Evolutionary conservation across 2,888 invertebrate genomes (phyloP).

Genomic region (Standfussiana lucernea): DNA sequence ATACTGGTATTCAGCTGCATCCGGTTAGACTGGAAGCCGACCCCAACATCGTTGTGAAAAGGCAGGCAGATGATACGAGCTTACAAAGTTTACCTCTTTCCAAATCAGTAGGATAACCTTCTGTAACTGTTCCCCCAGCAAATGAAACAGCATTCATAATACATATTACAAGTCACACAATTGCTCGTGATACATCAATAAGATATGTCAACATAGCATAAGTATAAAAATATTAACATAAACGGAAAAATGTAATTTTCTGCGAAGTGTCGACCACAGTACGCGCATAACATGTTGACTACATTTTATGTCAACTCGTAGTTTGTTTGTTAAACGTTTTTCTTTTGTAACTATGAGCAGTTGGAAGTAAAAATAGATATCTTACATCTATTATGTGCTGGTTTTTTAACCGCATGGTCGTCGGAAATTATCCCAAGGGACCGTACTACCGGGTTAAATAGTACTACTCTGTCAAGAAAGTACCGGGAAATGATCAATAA

Average conservation of each 20-base stretch:
- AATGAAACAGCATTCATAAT: neutral
- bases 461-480: too few relatives aligned
- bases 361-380: neutral
- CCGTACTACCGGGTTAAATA: too few relatives aligned
- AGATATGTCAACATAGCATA: constrained; percentile 14
- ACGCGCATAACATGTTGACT: constrained; percentile 2
- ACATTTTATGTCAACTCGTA: constrained; percentile 10
- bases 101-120: too few relatives aligned
- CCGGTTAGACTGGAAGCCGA: too few relatives aligned
- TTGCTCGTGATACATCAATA: constrained; percentile 36
- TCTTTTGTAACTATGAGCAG: neutral
- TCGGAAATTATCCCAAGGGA: too few relatives aligned
- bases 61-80: too few relatives aligned
- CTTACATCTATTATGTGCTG: too few relatives aligned
- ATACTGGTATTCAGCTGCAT: too few relatives aligned
- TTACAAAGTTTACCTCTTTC: too few relatives aligned
- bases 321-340: constrained; percentile 19
- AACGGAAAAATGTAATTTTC: constrained; percentile 23
- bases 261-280: constrained; percentile 11
- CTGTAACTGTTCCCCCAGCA: neutral
- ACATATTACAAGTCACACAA: neutral
- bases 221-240: constrained; percentile 13
- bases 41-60: too few relatives aligned
- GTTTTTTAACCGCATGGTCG: too few relatives aligned
- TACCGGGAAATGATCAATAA: too few relatives aligned